Conservation (phyloP, 2,113 vertebrate genomes). For the Sturnus vulgaris region DNA sequence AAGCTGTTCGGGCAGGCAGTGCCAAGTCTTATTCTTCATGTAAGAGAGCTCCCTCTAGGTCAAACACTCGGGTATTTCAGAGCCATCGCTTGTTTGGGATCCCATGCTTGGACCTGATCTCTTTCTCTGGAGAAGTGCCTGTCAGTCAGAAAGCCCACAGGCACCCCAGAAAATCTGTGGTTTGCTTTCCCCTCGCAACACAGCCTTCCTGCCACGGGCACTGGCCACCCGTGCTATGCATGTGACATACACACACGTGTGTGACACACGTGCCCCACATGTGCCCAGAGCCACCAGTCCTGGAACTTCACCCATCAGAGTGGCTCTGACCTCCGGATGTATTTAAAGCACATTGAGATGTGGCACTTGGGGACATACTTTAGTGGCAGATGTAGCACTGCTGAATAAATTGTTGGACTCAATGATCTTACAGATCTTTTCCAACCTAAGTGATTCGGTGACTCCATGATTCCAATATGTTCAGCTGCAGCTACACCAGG, state of each 20-base stretch:
- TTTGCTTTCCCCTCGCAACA: neutral
- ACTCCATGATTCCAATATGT: accelerated
- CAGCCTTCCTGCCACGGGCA: neutral
- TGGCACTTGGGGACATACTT: neutral
- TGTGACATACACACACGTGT: accelerated
- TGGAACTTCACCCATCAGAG: accelerated
- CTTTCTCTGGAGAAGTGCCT: neutral
- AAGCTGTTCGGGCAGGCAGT: neutral
- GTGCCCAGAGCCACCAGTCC: accelerated
- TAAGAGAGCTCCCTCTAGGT: conserved; percentile 71
- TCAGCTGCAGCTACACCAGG: neutral
- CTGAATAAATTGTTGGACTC: neutral
- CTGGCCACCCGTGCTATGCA: accelerated
- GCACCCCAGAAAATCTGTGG: neutral
- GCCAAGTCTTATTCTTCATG: conserved; percentile 15
- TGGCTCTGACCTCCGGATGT: neutral
- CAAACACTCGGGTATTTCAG: conserved; percentile 62
- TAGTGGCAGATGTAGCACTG: neutral
- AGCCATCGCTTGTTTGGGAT: neutral
- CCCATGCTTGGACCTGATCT: neutral
- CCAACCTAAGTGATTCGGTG: neutral
- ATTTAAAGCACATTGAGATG: neutral
- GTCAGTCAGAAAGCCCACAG: neutral
- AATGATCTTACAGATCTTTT: neutral
- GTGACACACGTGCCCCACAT: accelerated